Evolutionary conservation across 2,888 invertebrate genomes (phyloP), one percentile per base, ranked within the genome.

Genomic region (Troides helena): DNA sequence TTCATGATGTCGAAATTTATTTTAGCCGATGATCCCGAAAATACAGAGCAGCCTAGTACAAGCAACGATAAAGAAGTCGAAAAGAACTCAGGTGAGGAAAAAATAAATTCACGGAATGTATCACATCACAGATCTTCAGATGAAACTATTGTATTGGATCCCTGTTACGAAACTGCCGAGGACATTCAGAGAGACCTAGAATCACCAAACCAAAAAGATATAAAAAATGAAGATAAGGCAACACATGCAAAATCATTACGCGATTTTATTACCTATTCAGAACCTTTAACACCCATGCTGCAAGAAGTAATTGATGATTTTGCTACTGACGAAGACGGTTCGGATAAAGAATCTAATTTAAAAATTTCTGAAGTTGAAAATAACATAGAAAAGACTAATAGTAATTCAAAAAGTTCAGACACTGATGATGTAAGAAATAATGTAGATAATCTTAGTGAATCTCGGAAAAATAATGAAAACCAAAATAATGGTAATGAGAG

Each of bases 261-360:
- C 70, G 89, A 90, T 74, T 82, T 82, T 39, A 84, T 90, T 63
- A 85, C 80, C 39, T 84, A 87, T 75, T 81, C 85, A 50, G 87
- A 89, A 73, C 88, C 89, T 56, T 76, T 89, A 62, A 85, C 86
- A 70, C 85, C 87, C 30, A 82, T 86, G 77, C 72, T 89, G 18
- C 85, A 83, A 80, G 83, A 84, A 75, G 84, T 90, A 6, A 67
- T 90, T 46, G 76, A 88, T 69, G 90, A 90, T 74, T 90, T 89
- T 78, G 80, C 79, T 62, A 82, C 86, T 36, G 90, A 89, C 71
- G 83, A 86, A 25, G 86, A 85, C 69, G 80, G 79, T 62, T 84
- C 84, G 63, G 77, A 77, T 58, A 69, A 73, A 43, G 85, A 85
- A 68, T 78, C 77, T 23, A 77, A 73, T 74, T 80, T 85, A 77